Conservation (phyloP, 2,113 vertebrate species). For the Blennius ocellaris region DNA sequence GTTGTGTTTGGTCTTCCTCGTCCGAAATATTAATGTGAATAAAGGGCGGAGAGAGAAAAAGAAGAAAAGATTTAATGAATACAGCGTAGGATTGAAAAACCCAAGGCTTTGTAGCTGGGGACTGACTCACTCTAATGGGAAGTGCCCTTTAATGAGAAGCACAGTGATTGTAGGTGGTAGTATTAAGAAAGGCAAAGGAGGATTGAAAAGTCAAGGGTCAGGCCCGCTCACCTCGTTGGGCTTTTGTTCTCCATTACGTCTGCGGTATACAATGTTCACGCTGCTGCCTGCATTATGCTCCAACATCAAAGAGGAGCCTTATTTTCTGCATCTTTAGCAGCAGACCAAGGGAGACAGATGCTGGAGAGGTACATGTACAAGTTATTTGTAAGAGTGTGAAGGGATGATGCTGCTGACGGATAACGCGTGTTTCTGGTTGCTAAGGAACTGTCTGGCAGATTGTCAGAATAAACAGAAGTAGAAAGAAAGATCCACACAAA, state of each 20-base stretch:
- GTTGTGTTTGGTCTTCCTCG: conserved; percentile 1
- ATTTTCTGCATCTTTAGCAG: conserved; percentile 62
- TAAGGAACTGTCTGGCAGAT: conserved; percentile 71
- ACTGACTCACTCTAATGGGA: conserved; percentile 65
- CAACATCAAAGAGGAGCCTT: conserved; percentile 63
- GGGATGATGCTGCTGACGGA: conserved; percentile 51
- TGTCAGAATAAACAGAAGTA: conserved; percentile 46
- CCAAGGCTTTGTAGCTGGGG: conserved; percentile 29
- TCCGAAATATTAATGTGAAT: conserved; percentile 21
- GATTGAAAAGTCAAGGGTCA: conserved; percentile 62
- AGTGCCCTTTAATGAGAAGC: conserved; percentile 62
- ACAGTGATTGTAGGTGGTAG: conserved; percentile 62
- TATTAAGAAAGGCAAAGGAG: conserved; percentile 56
- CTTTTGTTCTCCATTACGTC: conserved; percentile 61
- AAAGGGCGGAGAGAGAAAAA: background rate
- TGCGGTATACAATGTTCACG: conserved; percentile 24
- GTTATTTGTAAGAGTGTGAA: conserved; percentile 39
- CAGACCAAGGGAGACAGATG: conserved; percentile 63
- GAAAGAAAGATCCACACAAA: conserved; percentile 50
- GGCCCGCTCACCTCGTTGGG: conserved; percentile 34
- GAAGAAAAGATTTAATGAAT: conserved; percentile 43
- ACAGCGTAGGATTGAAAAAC: conserved; percentile 43
- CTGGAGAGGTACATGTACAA: conserved; percentile 45
- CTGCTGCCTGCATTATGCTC: conserved; percentile 40
- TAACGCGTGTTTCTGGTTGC: conserved; percentile 72